These are phyloP conservation scores for Heliconius erato DNA, from an alignment of 2,888 invertebrate species.

Conservation along the genomic window DNA sequence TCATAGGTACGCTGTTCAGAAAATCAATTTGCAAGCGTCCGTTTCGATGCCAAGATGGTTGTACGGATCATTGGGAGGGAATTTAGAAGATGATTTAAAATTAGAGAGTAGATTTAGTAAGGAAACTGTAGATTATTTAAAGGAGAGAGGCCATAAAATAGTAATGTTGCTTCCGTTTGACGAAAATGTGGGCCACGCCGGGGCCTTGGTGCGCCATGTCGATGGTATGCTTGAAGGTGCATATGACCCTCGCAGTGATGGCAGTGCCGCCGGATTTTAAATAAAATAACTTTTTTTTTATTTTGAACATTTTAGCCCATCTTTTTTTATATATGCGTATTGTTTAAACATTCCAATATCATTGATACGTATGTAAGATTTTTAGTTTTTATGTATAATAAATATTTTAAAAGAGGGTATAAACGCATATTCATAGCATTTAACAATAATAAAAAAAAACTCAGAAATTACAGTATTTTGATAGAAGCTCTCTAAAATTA, in stretches of 20 bases:
- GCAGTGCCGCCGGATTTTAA: conserved; percentile 76
- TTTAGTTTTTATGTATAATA: background rate
- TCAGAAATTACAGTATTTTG: background rate
- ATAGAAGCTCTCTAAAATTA: background rate
- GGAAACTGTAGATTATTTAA: conserved; percentile 68
- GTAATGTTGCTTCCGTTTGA: conserved; percentile 62
- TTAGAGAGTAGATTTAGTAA: conserved; percentile 71
- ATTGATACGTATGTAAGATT: background rate
- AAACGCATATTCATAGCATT: no score
- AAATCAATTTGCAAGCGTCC: conserved; percentile 65
- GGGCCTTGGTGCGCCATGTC: conserved; percentile 71
- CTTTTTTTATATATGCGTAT: background rate
- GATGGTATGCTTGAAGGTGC: conserved; percentile 77
- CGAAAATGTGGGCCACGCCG: conserved; percentile 72
- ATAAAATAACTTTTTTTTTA: background rate
- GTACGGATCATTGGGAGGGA: conserved; percentile 64
- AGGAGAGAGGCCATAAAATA: conserved; percentile 68
- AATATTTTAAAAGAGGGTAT: background rate
- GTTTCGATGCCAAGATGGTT: conserved; percentile 75
- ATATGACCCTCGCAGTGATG: conserved; percentile 73
- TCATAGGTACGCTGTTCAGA: conserved; percentile 76
- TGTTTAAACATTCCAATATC: background rate
- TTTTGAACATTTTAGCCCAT: background rate
- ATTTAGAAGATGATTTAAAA: conserved; percentile 59
- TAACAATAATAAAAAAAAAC: background rate